Evolutionary conservation across 2,113 vertebrate species (phyloP).

Genomic region (Antigone vipio): DNA sequence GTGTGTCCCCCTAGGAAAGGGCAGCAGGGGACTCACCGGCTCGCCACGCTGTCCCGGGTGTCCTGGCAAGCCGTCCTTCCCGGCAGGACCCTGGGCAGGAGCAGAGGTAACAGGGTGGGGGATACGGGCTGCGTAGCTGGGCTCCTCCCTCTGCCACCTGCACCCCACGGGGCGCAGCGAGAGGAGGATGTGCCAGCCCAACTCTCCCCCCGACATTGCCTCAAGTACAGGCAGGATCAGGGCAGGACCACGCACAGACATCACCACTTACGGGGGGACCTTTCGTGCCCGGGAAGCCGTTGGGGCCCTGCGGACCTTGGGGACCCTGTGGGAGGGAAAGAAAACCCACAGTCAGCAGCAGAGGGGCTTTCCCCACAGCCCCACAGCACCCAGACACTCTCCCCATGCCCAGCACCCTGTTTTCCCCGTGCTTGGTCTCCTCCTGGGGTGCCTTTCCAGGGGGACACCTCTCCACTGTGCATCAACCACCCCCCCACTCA

Average conservation of each 20-base stretch:
- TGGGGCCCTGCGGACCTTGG: slow-evolving; percentile 82
- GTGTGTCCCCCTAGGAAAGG: rapidly evolving
- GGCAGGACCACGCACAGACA: background rate
- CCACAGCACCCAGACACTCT: background rate
- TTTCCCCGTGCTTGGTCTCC: background rate
- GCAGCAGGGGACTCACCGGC: slow-evolving; percentile 69
- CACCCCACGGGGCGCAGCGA: background rate
- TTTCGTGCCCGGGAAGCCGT: slow-evolving; percentile 83
- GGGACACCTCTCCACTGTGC: background rate
- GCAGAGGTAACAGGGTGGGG: background rate
- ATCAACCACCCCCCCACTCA: background rate
- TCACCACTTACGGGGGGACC: slow-evolving; percentile 84
- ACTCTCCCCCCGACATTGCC: too few relatives aligned
- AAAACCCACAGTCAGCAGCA: background rate
- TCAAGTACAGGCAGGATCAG: background rate
- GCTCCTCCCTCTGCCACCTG: background rate
- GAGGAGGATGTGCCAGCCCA: background rate
- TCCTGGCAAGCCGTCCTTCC: slow-evolving; percentile 87
- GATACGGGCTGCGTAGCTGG: background rate
- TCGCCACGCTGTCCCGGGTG: slow-evolving; percentile 91
- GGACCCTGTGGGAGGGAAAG: slow-evolving; percentile 77
- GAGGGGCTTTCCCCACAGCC: background rate
- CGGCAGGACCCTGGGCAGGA: slow-evolving; percentile 78
- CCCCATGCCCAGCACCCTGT: rapidly evolving
- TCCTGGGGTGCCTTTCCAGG: background rate